A percentile compares a stretch with the other conserved stretches of the same genome.
Conservation (phyloP, 2,113 vertebrate genomes). For the Hyaena hyaena region DNA sequence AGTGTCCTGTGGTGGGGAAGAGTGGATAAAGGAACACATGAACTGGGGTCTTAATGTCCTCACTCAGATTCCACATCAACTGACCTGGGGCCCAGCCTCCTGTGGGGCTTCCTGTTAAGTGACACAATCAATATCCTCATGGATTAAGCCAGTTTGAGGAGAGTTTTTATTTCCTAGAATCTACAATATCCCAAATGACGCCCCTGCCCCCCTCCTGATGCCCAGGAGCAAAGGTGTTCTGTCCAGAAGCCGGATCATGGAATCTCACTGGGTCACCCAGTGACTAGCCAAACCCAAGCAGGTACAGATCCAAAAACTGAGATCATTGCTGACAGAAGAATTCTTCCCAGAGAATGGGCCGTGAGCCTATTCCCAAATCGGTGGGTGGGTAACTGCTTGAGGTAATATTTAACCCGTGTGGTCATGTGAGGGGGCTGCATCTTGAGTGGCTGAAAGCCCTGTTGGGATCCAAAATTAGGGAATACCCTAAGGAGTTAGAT, state of each 20-base stretch:
- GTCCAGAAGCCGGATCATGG: background rate
- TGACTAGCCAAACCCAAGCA: slow-evolving; percentile 38
- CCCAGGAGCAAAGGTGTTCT: background rate
- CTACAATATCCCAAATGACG: background rate
- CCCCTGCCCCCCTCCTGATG: background rate
- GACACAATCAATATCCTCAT: background rate
- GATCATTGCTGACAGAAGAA: background rate
- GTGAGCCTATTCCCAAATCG: background rate
- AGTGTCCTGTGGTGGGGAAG: background rate
- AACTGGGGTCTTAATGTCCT: background rate
- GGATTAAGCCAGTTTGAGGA: background rate
- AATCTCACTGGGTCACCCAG: background rate
- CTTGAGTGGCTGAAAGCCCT: background rate
- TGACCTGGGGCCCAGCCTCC: background rate
- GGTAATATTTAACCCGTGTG: background rate
- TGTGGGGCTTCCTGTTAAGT: background rate
- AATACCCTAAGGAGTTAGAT: background rate
- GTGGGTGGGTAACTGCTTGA: background rate
- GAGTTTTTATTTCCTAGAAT: background rate
- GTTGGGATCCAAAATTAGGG: background rate
- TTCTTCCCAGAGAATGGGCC: background rate
- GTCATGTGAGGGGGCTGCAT: background rate
- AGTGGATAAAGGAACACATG: background rate
- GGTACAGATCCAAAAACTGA: slow-evolving; percentile 54
- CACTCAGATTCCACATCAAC: background rate